Percentiles rank a stretch among this genome's conserved stretches.
These are phyloP conservation scores for Silurus lanzhouensis DNA, from an alignment of 2,797 vertebrate species.

Conservation along the genomic window DNA sequence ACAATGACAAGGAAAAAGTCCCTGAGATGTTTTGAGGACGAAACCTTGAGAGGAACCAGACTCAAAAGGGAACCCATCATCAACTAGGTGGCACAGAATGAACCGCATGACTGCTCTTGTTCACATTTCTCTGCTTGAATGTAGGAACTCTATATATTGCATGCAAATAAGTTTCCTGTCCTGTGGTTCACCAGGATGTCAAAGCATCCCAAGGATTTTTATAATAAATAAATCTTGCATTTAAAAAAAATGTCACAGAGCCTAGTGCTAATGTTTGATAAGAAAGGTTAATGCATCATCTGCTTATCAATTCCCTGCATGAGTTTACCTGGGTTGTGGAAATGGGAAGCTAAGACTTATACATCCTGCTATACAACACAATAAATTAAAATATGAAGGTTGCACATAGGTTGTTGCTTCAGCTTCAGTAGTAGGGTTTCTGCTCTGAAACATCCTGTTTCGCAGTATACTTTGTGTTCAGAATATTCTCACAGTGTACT, in stretches of 20 bases:
- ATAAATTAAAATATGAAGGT: background rate
- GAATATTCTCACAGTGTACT: background rate
- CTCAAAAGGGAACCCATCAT: too few species aligned
- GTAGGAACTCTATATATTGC: background rate
- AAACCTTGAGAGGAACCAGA: too few species aligned
- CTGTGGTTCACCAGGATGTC: constrained; percentile 5
- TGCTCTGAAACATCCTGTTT: constrained; percentile 14
- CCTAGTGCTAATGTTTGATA: background rate
- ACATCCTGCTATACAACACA: background rate
- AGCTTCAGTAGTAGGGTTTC: background rate
- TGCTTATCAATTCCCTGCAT: background rate
- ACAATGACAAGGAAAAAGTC: too few species aligned
- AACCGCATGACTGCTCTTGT: constrained; percentile 1
- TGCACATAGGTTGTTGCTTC: background rate
- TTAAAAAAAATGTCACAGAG: background rate
- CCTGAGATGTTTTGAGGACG: too few species aligned
- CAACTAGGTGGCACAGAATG: too few species aligned
- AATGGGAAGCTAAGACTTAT: background rate
- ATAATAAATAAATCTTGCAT: background rate
- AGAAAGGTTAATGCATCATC: constrained; percentile 17
- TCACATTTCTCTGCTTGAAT: background rate
- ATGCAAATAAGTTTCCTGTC: constrained; percentile 11
- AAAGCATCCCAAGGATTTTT: constrained; percentile 7
- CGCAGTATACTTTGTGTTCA: background rate
- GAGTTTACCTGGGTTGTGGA: background rate